Base-by-base conservation (phyloP, 1,140 invertebrate species). In the Bacillus rossius region DNA sequence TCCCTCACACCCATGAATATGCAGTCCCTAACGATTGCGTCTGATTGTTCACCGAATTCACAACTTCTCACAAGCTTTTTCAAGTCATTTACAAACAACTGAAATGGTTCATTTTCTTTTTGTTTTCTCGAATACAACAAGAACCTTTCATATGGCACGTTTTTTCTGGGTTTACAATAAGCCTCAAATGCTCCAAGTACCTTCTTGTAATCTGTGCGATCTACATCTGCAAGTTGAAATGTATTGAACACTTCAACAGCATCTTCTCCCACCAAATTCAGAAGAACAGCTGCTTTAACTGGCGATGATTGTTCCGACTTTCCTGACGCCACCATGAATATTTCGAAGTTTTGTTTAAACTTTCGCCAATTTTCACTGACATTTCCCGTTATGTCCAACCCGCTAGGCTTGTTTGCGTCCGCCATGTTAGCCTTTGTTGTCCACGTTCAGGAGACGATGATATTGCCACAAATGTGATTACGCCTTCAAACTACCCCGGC, bases 1-100 rank as follows among this genome's bases (percentile, higher is more conserved):
- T 72, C 65, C 1, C 52, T 22, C 2, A 73, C 68, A 17, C 69
- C 70, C 23, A 70, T n/a, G n/a, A n/a, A n/a, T n/a, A n/a, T n/a
- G n/a, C n/a, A n/a, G n/a, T 72, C 72, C 49, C 64, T 63, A 3
- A 71, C 59, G 13, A 72, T 52, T 57, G 69, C 65, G 22, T 72
- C 67, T 56, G 59, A 59, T 20, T 69, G 16, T 10, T 60, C 58
- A 34, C 49, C 55, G 54, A 67, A 73, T 13, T 59, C 61, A 59
- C 64, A 66, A 2, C 60, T 55, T 60, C 64, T 56, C 4, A 62
- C 62, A n/a, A 63, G 37, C 25, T 64, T 64, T 48, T 59, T 59
- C 22, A 69, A 37, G 19, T 68, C 64, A 1, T 59, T 65, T 17
- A 65, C 13, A 55, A 68, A 71, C 17, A 20, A 34, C 23, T 71